A percentile compares a stretch with the other conserved stretches of the same genome.
Conservation (phyloP, 2,888 invertebrate species). For the Spisula subtruncata region DNA sequence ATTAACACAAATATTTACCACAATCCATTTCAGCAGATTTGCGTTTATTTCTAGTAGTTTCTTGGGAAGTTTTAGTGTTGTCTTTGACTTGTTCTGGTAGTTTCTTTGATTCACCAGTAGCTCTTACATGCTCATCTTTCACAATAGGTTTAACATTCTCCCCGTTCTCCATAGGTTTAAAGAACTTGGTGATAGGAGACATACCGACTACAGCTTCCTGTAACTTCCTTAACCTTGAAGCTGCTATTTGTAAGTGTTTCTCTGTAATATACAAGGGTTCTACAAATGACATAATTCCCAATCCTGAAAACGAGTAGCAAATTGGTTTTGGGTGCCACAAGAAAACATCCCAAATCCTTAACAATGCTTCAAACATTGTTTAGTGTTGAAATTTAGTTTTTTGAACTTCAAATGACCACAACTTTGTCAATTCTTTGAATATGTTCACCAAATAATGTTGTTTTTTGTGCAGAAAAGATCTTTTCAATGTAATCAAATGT, state of each 20-base stretch:
- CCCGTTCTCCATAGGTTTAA: slow-evolving; percentile 32
- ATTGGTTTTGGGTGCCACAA: no score
- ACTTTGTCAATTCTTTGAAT: no score
- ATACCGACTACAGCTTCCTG: neutral
- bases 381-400: no score
- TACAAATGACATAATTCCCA: no score
- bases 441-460: no score
- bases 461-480: no score
- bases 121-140: neutral
- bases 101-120: neutral
- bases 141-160: neutral
- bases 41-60: slow-evolving; percentile 17
- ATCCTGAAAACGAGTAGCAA: no score
- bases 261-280: no score
- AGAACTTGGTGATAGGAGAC: slow-evolving; percentile 51
- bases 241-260: neutral
- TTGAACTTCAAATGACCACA: no score
- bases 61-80: neutral
- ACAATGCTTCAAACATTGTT: no score
- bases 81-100: neutral
- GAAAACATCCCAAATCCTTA: no score
- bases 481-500: no score
- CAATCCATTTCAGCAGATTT: slow-evolving; percentile 21
- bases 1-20: neutral
- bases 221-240: neutral